These are phyloP conservation scores for Amphiprion clarkii DNA, from an alignment of 2,797 vertebrate genomes.

Conservation along the genomic window DNA sequence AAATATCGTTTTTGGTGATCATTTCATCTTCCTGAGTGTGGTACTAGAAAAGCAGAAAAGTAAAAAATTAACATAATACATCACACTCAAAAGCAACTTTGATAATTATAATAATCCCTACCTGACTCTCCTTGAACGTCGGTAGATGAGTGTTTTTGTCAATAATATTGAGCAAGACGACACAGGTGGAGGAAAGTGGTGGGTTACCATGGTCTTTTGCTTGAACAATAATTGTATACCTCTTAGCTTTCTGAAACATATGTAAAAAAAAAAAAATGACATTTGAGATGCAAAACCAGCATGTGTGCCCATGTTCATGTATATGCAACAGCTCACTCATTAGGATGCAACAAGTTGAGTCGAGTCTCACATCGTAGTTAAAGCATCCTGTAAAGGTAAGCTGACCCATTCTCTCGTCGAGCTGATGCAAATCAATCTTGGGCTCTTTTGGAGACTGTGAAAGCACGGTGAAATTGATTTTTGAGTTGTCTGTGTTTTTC, in stretches of 20 bases:
- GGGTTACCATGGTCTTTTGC: slow-evolving; percentile 83
- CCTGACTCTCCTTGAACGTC: slow-evolving; percentile 70
- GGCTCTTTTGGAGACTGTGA: slow-evolving; percentile 79
- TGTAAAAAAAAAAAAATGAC: background rate
- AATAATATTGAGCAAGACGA: slow-evolving; percentile 69
- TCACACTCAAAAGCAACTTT: background rate
- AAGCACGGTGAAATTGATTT: slow-evolving; percentile 74
- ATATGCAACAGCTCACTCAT: background rate
- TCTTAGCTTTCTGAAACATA: slow-evolving; percentile 75
- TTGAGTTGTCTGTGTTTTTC: slow-evolving; percentile 77
- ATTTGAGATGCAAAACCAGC: slow-evolving; percentile 6
- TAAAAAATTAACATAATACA: background rate
- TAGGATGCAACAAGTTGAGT: background rate
- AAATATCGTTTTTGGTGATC: slow-evolving; percentile 24
- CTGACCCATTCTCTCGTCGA: slow-evolving; percentile 10
- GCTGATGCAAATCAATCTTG: slow-evolving; percentile 54
- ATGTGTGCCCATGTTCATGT: background rate
- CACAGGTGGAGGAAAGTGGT: slow-evolving; percentile 74
- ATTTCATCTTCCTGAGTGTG: slow-evolving; percentile 65
- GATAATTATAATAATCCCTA: slow-evolving; percentile 38
- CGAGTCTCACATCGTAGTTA: slow-evolving; percentile 84
- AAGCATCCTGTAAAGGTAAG: slow-evolving; percentile 85
- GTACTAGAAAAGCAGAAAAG: slow-evolving; percentile 72
- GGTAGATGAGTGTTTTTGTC: slow-evolving; percentile 88
- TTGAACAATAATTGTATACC: slow-evolving; percentile 77